Evolutionary conservation across 2,797 vertebrate genomes (phyloP).

Genomic region (Fistularia tabacaria): DNA sequence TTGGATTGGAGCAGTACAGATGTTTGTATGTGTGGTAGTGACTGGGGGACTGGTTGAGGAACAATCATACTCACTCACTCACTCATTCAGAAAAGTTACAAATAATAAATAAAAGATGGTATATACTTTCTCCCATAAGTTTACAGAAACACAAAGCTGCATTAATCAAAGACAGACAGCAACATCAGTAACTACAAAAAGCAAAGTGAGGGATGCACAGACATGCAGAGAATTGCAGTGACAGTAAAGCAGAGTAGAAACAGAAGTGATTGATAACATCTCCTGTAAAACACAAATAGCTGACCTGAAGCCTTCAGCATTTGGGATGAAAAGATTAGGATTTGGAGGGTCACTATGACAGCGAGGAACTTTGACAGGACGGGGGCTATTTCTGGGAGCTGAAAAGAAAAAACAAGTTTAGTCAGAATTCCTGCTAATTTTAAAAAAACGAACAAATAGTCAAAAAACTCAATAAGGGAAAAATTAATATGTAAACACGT

Average conservation of each 20-base stretch:
- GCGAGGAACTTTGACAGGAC: slow-evolving; percentile 94
- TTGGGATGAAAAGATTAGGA: slow-evolving; percentile 92
- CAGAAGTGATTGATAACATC: no score
- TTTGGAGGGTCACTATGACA: slow-evolving; percentile 98
- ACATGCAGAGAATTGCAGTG: slow-evolving; percentile 39
- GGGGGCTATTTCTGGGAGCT: slow-evolving; percentile 93
- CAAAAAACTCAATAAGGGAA: no score
- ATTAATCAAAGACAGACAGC: slow-evolving; percentile 2
- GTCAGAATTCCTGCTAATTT: neutral
- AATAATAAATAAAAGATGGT: no score
- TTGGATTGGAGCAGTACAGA: slow-evolving; percentile 31
- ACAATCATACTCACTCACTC: slow-evolving; percentile 22
- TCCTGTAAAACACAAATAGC: neutral
- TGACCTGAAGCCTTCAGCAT: slow-evolving; percentile 94
- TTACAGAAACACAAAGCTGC: slow-evolving; percentile 18
- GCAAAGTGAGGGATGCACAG: slow-evolving; percentile 23
- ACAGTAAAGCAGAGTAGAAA: no score
- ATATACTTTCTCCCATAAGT: neutral
- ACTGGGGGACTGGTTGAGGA: slow-evolving; percentile 27
- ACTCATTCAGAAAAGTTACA: neutral
- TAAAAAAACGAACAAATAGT: no score
- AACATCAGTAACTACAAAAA: slow-evolving; percentile 5
- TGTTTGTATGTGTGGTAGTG: slow-evolving; percentile 20
- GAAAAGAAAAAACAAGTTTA: slow-evolving; percentile 33
- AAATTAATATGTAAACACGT: no score